phyloP scores from a whole-genome alignment of 2,888 invertebrate species.

The Eilema griseolum region DNA sequence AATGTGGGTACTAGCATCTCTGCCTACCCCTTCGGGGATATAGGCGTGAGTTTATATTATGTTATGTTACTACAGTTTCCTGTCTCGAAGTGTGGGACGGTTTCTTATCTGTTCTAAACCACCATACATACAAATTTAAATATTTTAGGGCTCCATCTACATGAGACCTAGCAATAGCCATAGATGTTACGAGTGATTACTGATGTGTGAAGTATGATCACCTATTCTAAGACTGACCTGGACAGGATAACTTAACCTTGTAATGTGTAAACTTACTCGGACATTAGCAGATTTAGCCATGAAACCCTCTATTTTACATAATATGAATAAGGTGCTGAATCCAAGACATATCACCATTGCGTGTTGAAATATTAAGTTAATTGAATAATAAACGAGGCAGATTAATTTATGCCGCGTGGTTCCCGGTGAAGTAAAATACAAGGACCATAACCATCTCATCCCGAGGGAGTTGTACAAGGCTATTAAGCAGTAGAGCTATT shows the following conservation, averaged over 20 bases:
- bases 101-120: too few species aligned
- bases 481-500: background rate
- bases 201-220: background rate
- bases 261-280: background rate
- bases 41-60: too few species aligned
- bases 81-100: too few species aligned
- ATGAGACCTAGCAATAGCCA: too few species aligned
- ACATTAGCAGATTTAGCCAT: too few species aligned
- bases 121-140: too few species aligned
- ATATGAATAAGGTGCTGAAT: conserved; percentile 1
- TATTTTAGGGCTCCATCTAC: too few species aligned
- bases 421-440: background rate
- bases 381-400: conserved; percentile 7
- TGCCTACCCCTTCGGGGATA: too few species aligned
- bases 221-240: background rate
- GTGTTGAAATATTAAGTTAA: conserved; percentile 2
- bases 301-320: background rate
- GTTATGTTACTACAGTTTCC: too few species aligned
- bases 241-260: too few species aligned
- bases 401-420: background rate
- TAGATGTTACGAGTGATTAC: too few species aligned
- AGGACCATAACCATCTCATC: background rate
- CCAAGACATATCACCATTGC: background rate
- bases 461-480: background rate
- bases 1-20: too few species aligned